A percentile compares a stretch with the other conserved stretches of the same genome.
phyloP scores from a whole-genome alignment of 2,113 vertebrate species.

The Meriones unguiculatus region DNA sequence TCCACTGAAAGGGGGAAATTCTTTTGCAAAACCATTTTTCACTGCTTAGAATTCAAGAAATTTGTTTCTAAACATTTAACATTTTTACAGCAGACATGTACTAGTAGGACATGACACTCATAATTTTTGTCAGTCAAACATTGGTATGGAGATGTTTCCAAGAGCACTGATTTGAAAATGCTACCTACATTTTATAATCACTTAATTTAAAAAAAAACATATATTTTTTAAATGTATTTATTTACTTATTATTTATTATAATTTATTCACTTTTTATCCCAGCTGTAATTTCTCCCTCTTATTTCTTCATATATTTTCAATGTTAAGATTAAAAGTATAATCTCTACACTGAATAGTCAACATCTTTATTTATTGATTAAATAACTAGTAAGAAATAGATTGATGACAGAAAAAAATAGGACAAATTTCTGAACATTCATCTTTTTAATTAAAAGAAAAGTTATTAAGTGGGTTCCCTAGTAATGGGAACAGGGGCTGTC shows the following conservation, averaged over 20 bases:
- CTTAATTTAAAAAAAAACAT: not conserved
- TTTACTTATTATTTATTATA: no score
- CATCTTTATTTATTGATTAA: not conserved
- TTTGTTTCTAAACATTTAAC: not conserved
- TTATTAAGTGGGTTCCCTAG: no score
- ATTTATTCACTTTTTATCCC: no score
- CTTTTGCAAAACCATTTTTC: not conserved
- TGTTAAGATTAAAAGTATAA: slow-evolving; percentile 23
- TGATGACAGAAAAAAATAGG: not conserved
- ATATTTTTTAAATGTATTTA: no score
- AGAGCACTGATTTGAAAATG: not conserved
- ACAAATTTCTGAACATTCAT: not conserved
- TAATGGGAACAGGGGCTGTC: no score
- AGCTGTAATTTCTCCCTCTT: no score
- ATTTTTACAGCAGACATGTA: no score
- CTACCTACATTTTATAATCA: not conserved
- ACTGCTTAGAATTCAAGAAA: not conserved
- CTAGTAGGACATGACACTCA: not conserved
- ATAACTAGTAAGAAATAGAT: slow-evolving; percentile 1
- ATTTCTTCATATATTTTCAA: not conserved
- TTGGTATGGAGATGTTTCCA: slow-evolving; percentile 1
- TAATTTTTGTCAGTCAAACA: not conserved
- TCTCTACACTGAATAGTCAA: not conserved
- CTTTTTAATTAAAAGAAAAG: slow-evolving; percentile 31
- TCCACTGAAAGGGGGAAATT: no score